Evolutionary conservation across 2,888 invertebrate genomes (phyloP), one percentile per base, ranked within the genome.

Genomic region (Empis livida): DNA sequence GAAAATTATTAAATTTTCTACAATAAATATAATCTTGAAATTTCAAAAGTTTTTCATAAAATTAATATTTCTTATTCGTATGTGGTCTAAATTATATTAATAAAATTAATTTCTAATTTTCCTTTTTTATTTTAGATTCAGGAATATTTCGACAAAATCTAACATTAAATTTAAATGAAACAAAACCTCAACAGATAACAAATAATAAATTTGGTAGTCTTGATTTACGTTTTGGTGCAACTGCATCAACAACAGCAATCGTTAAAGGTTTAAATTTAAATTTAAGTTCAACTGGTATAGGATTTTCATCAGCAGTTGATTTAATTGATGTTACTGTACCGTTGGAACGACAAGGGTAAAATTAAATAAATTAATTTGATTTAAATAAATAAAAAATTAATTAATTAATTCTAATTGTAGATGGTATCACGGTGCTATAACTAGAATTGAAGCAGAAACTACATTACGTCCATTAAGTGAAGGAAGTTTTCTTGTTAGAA

Each of bases 391-490:
- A n/a, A 42, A 43, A 11, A 10, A 37, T 31, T 14, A 42, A 13
- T 47, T 47, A 17, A 23, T 27, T 16, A 15, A 11, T 41, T 5
- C 5, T 30, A 41, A 37, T 17, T 35, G 55, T 61, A 88, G 88
- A 59, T 96, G 95, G 95, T 96, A 92, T 71, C 95, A 95, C 68
- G 95, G 95, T 53, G 84, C 90, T 55, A 85, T 95, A 53, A 86
- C 89, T 44, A 78, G 95, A 60, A 77, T 86, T 49, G 92, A 94
- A 70, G 95, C 95, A 42, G 95, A 96, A 71, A 80, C 81, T 63
- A 80, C 92, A 54, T 74, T 96, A 44, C 74, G 89, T 58, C 77
- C 86, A 46, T 77, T 89, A 44, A 77, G 80, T 55, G 94, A 95
- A 72, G 95, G 95, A 53, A 92, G 91, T 60, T 96, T 93, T 70